Evolutionary conservation across 2,888 invertebrate species (phyloP), one percentile per base, ranked within the genome.

Genomic region (Nematopogon swammerdamellus): DNA sequence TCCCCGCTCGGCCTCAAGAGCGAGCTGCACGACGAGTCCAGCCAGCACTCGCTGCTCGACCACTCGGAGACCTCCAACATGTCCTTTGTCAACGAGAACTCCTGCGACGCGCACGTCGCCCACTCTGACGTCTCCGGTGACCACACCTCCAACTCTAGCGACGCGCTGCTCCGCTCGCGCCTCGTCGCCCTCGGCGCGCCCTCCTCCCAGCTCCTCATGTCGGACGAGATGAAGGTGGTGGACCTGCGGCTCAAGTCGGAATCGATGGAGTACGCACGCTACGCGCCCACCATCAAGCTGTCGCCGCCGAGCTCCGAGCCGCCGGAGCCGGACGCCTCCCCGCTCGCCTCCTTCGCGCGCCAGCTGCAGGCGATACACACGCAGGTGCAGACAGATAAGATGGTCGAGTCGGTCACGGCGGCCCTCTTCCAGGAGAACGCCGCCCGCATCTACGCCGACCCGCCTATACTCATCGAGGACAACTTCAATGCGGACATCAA

Each of bases 171-270:
- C 3, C 36, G 36, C 36, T 36, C 36, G 36, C 36, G 36, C n/a
- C 17, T 17, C 46, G 19, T 20, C 11, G 46, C 10, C 14, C 19
- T 20, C 20, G 4, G 5, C 18, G 6, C 36, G 11, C 36, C 36
- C 11, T 14, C 36, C 36, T 36, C 36, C 11, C 36, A 36, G 36
- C 4, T 17, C 16, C 54, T 59, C 49, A 59, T 67, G 49, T 52
- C 63, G 16, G 74, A 74, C 46, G 75, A 80, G n/a, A 67, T 82
- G 46, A 74, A 72, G 55, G 86, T 83, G n/a, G 86, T 88, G 51
- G 88, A 88, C 69, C 76, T 88, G 45, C 72, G 87, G 18, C 86
- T 87, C 74, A 89, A 91, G 61, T 79, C 85, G 44, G 83, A 85
- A 63, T 70, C 74, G 51, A 77, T 82, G 57, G 55, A 77, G 63